Conservation (phyloP, 2,797 vertebrate genomes). For the Artibeus lituratus region DNA sequence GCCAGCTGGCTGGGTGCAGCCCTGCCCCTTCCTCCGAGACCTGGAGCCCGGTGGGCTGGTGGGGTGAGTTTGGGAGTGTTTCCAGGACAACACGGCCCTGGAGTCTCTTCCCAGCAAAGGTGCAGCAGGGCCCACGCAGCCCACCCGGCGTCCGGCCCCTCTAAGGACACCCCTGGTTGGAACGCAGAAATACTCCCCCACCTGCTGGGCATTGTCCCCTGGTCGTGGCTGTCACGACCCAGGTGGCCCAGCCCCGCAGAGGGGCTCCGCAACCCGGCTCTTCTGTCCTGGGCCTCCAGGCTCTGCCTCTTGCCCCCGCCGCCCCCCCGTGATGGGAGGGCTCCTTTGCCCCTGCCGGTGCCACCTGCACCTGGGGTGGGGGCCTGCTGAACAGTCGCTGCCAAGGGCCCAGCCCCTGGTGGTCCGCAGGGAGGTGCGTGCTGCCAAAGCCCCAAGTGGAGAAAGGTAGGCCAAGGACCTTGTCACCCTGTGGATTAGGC, state of each 20-base stretch:
- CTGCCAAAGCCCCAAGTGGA: neutral
- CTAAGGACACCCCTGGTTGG: neutral
- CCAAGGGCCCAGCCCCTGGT: neutral
- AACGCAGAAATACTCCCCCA: accelerated
- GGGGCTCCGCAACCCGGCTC: neutral
- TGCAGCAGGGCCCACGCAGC: too few relatives aligned
- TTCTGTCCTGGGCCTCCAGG: too few relatives aligned
- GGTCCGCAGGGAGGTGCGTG: neutral
- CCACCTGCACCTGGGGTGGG: neutral
- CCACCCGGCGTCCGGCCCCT: too few relatives aligned
- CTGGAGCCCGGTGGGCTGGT: accelerated
- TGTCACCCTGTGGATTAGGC: neutral
- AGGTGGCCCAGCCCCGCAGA: too few relatives aligned
- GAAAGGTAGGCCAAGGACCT: neutral
- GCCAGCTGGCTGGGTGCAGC: neutral
- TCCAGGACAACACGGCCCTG: accelerated
- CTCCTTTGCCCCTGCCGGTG: neutral
- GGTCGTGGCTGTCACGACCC: accelerated
- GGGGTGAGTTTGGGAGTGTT: neutral
- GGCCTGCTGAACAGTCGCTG: neutral
- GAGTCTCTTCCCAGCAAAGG: neutral
- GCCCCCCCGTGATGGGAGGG: too few relatives aligned
- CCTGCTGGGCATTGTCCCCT: neutral
- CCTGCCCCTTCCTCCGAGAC: neutral
- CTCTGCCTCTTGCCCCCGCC: neutral